These are phyloP conservation scores for Eucriotettix oculatus DNA, from an alignment of 2,888 invertebrate species.

Conservation along the genomic window DNA sequence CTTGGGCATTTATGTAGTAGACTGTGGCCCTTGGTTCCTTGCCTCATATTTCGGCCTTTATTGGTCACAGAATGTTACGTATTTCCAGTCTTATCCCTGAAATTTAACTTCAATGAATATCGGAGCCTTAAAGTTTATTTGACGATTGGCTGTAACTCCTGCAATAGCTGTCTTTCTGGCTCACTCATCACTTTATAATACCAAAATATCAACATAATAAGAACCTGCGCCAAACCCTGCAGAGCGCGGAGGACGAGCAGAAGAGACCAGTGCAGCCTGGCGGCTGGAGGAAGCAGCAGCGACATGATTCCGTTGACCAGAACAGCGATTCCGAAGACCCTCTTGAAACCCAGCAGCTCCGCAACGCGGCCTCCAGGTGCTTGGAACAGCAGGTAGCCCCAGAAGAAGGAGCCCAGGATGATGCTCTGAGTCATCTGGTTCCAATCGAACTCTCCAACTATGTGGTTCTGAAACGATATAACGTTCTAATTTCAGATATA, in stretches of 20 bases:
- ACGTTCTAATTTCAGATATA: too few species aligned
- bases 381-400: slow-evolving; percentile 28
- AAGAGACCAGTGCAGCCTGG: slow-evolving; percentile 20
- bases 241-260: slow-evolving; percentile 24
- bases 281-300: slow-evolving; percentile 25
- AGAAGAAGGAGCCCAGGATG: slow-evolving; percentile 27
- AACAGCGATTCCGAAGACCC: slow-evolving; percentile 25
- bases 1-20: too few species aligned
- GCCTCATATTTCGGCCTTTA: too few species aligned
- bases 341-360: slow-evolving; percentile 24
- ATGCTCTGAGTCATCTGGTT: slow-evolving; percentile 21
- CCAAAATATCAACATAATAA: background rate
- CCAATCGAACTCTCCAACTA: slow-evolving; percentile 20
- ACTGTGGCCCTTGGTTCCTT: too few species aligned
- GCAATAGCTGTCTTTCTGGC: too few species aligned
- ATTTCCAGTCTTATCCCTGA: too few species aligned
- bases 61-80: too few species aligned
- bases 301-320: slow-evolving; percentile 24
- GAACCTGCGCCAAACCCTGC: slow-evolving; percentile 29
- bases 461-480: too few species aligned
- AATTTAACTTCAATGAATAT: too few species aligned
- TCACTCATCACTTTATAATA: background rate
- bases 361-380: slow-evolving; percentile 27
- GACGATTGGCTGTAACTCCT: too few species aligned
- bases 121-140: too few species aligned